Conservation (phyloP, 2,113 vertebrate species). For the Motacilla alba region DNA sequence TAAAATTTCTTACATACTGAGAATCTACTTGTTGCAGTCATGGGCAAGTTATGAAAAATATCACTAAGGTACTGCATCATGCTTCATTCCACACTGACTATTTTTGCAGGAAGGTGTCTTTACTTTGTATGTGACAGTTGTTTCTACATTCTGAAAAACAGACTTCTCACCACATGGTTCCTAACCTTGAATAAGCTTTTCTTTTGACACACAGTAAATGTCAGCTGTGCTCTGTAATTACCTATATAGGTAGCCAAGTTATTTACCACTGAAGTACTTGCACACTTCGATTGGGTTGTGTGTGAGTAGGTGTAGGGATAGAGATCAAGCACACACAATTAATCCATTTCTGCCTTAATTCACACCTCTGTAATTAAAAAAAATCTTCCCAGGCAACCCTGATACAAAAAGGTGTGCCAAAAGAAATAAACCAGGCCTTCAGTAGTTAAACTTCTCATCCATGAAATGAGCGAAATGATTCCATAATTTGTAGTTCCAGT, state of each 20-base stretch:
- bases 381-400: neutral
- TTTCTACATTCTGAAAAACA: neutral
- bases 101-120: neutral
- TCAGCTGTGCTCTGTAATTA: neutral
- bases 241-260: neutral
- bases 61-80: neutral
- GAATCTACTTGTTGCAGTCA: neutral
- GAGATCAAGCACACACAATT: neutral
- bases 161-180: neutral
- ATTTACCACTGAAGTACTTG: neutral
- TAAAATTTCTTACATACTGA: neutral
- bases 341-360: neutral
- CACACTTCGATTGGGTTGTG: neutral
- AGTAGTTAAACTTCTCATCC: neutral
- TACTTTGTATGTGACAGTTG: neutral
- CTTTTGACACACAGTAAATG: neutral
- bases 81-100: neutral
- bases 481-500: neutral
- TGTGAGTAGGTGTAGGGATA: neutral
- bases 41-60: neutral
- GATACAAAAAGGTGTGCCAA: neutral
- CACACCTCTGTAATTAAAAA: neutral
- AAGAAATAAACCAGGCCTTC: neutral
- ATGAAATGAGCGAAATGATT: neutral
- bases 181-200: neutral